Evolutionary conservation across 2,113 vertebrate genomes (phyloP), one percentile per base, ranked within the genome.

Genomic region (Ciconia maguari): DNA sequence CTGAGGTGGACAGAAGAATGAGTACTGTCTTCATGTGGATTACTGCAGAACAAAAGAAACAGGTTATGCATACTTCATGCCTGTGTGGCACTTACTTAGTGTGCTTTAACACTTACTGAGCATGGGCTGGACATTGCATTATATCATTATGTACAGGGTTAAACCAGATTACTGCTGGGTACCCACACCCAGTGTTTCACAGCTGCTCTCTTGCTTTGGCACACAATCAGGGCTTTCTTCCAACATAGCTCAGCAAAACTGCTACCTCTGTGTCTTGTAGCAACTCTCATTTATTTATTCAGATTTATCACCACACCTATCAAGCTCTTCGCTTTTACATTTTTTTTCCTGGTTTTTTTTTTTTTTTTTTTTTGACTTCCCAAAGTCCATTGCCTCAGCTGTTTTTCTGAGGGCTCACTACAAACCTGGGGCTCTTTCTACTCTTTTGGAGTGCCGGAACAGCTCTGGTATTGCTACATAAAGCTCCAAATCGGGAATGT

Each of bases 231-330:
- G 97, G 97, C 96, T 96, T 81, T 60, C 64, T 95, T 97, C 97
- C 96, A 97, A 84, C 96, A 91, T 2, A 97, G 96, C 95, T 96
- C 96, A 96, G 97, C 97, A 97, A 96, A 97, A 95, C 90, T 91
- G 88, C 93, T 97, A 91, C 93, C 93, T 94, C 94, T 7, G 3
- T 95, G 93, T 95, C 95, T 97, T 96, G 94, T 90, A 94, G 96
- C 91, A 97, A 91, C 77, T 90, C 83, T 96, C 90, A 93, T 94
- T 97, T 96, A 96, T 97, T 96, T 96, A 96, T 97, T 96, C 94
- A 97, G 92, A 94, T 97, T 95, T 97, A 97, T 96, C 80, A 91
- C 96, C 94, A 94, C 90, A 96, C 96, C 96, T 97, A 94, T 94
- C 83, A 84, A 94, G 95, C 70, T 84, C 82, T 88, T 91, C 12